Percentiles rank a stretch among this genome's conserved stretches.
These are phyloP conservation scores for Microcebus ravelobensis DNA, from an alignment of 2,113 vertebrate genomes.

Conservation along the genomic window DNA sequence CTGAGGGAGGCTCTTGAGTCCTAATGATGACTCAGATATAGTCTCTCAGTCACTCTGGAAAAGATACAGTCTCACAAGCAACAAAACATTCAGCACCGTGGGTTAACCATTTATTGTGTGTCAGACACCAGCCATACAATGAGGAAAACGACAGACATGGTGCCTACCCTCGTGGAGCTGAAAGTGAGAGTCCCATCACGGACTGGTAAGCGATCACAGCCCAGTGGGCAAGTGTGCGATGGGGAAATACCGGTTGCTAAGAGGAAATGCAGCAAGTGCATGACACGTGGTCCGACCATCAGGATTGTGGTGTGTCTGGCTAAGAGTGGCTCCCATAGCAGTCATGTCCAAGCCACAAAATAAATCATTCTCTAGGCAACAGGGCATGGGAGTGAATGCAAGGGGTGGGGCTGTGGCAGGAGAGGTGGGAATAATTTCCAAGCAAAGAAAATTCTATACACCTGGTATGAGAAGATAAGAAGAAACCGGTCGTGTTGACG, in stretches of 20 bases:
- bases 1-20: not conserved
- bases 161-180: not conserved
- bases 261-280: not conserved
- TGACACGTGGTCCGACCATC: not conserved
- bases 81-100: not conserved
- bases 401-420: not conserved
- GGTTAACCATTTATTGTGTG: not conserved
- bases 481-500: not conserved
- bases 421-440: not conserved
- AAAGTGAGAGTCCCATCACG: not conserved
- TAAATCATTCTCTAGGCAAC: not conserved
- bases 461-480: not conserved
- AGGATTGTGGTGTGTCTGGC: not conserved
- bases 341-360: not conserved
- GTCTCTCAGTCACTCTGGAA: not conserved
- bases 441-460: not conserved
- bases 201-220: not conserved
- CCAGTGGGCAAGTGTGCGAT: not conserved
- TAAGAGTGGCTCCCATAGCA: not conserved
- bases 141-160: not conserved
- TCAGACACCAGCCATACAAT: not conserved
- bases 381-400: not conserved
- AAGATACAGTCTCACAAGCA: not conserved
- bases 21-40: not conserved
- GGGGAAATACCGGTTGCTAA: not conserved